Percentiles rank a stretch among this genome's conserved stretches.
These are phyloP conservation scores for Cyrtonyx montezumae DNA, from an alignment of 2,113 vertebrate species.

Conservation along the genomic window DNA sequence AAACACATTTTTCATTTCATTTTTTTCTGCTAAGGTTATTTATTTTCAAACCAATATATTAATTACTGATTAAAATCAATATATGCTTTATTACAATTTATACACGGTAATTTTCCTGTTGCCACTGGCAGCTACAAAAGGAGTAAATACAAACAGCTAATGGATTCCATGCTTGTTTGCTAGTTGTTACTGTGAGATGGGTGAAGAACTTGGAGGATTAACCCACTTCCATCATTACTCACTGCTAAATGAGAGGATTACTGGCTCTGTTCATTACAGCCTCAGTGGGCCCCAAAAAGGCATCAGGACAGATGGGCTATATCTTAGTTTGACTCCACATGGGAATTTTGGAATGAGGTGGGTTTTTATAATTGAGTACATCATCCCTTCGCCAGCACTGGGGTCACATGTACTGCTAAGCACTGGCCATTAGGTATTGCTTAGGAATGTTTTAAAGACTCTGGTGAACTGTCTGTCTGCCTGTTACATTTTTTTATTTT, in stretches of 20 bases:
- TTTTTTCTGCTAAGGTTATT: not conserved
- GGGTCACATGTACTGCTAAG: not conserved
- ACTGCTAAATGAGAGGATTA: not conserved
- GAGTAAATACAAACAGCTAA: conserved; percentile 15
- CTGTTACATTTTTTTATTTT: not conserved
- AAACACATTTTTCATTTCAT: not conserved
- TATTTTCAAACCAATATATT: not conserved
- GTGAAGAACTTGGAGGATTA: not conserved
- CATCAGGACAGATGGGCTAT: accelerated
- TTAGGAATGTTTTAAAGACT: not conserved
- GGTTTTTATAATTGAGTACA: not conserved
- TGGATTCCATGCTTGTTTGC: conserved; percentile 9
- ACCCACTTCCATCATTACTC: not conserved
- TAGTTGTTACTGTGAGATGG: conserved; percentile 19
- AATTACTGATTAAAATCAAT: conserved; percentile 4
- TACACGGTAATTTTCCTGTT: conserved; percentile 57
- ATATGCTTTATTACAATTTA: conserved; percentile 14
- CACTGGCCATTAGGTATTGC: not conserved
- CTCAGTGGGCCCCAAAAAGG: not conserved
- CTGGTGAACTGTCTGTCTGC: not conserved
- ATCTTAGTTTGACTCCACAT: not conserved
- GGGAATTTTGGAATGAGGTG: not conserved
- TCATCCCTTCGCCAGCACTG: not conserved
- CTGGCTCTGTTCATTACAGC: not conserved
- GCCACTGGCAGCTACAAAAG: conserved; percentile 64